These are phyloP conservation scores for Mycteria americana DNA, from an alignment of 2,797 vertebrate species.

Conservation along the genomic window DNA sequence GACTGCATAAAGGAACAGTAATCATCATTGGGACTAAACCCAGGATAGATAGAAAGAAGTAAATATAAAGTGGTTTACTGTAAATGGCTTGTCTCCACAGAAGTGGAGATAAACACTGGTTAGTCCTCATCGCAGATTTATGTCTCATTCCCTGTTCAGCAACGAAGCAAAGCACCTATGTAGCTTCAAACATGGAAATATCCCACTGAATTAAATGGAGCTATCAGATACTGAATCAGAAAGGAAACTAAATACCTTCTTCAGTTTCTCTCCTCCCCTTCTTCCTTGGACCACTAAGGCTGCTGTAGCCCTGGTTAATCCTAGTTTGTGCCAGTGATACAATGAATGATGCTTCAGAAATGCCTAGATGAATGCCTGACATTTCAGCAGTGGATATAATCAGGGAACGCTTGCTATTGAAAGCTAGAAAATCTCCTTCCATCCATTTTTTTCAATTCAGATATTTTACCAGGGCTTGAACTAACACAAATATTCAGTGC, in stretches of 20 bases:
- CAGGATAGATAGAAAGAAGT: not conserved
- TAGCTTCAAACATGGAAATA: not conserved
- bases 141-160: not conserved
- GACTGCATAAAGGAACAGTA: not conserved
- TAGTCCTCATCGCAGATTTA: not conserved
- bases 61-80: not conserved
- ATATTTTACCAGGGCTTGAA: conserved; percentile 14
- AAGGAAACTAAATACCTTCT: not conserved
- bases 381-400: not conserved
- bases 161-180: not conserved
- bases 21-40: not conserved
- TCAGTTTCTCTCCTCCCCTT: not conserved
- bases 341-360: not conserved
- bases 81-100: not conserved
- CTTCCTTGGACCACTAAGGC: not conserved
- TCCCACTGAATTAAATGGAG: not conserved
- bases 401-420: not conserved
- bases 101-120: not conserved
- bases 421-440: not conserved
- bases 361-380: not conserved
- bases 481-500: not conserved
- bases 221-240: not conserved
- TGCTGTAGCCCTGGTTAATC: not conserved
- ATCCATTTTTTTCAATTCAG: not conserved
- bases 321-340: not conserved